Conservation (phyloP, 2,113 vertebrate species). For the Antechinus stuartii region DNA sequence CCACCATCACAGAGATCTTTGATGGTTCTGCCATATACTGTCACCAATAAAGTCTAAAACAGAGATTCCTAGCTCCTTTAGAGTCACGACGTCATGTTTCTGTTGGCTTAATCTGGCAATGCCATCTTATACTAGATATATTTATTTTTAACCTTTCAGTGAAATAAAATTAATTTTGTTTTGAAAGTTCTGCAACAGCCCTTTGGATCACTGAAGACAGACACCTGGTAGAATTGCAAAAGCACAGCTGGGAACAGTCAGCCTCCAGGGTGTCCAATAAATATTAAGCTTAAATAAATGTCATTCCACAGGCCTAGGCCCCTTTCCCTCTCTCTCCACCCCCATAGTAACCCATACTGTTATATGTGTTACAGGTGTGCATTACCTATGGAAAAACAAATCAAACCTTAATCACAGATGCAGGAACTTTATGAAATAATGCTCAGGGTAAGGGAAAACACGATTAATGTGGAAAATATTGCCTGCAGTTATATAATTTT, state of each 20-base stretch:
- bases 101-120: neutral
- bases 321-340: neutral
- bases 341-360: neutral
- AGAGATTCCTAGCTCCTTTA: neutral
- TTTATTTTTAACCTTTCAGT: neutral
- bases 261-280: neutral
- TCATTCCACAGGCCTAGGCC: neutral
- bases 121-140: neutral
- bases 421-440: neutral
- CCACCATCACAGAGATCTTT: neutral
- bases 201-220: neutral
- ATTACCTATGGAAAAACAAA: neutral
- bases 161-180: slow-evolving; percentile 9
- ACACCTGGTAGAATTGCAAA: neutral
- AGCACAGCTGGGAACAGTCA: neutral
- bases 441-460: neutral
- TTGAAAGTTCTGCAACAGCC: neutral
- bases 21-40: neutral
- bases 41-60: neutral
- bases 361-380: slow-evolving; percentile 3
- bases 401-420: neutral
- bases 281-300: neutral
- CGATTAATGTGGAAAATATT: neutral
- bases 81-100: neutral
- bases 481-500: neutral